Evolutionary conservation across 37 sponge, comb jelly and placozoan species (phyloP).

Genomic region (Agelas oroides): DNA sequence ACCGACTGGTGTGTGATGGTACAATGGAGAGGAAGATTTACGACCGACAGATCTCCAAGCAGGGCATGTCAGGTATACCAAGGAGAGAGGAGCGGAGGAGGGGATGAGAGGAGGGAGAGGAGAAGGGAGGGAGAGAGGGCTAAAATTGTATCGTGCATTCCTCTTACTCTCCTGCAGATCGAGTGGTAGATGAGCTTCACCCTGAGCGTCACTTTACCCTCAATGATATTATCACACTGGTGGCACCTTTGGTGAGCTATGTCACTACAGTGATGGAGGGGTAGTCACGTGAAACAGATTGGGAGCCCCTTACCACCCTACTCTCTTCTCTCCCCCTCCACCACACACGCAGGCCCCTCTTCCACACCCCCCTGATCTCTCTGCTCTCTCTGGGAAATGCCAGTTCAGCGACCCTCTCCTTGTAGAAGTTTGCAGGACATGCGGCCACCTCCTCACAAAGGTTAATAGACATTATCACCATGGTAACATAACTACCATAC

Average conservation of each 20-base stretch:
- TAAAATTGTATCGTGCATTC: no score
- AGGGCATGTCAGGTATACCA: constrained; percentile 88
- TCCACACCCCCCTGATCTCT: constrained; percentile 42
- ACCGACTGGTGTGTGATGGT: constrained; percentile 91
- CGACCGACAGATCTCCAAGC: constrained; percentile 94
- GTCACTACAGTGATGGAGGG: no score
- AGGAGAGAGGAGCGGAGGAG: neutral
- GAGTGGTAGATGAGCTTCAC: constrained; percentile 88
- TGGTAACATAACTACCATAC: no score
- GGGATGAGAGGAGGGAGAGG: neutral
- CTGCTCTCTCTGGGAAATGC: constrained; percentile 28
- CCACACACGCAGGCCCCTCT: constrained; percentile 38
- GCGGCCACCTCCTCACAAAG: constrained; percentile 68
- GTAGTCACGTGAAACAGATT: no score
- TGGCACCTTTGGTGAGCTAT: constrained; percentile 64
- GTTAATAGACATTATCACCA: constrained; percentile 35
- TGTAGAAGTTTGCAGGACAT: constrained; percentile 25
- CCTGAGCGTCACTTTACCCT: constrained; percentile 82
- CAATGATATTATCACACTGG: constrained; percentile 63
- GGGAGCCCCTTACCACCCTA: neutral
- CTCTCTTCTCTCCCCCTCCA: no score
- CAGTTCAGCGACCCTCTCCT: constrained; percentile 65
- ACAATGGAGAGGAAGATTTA: constrained; percentile 96
- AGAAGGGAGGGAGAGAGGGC: no score
- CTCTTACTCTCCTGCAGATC: no score